Conservation (phyloP, 2,113 vertebrate species). For the Actenoides hombroni region DNA sequence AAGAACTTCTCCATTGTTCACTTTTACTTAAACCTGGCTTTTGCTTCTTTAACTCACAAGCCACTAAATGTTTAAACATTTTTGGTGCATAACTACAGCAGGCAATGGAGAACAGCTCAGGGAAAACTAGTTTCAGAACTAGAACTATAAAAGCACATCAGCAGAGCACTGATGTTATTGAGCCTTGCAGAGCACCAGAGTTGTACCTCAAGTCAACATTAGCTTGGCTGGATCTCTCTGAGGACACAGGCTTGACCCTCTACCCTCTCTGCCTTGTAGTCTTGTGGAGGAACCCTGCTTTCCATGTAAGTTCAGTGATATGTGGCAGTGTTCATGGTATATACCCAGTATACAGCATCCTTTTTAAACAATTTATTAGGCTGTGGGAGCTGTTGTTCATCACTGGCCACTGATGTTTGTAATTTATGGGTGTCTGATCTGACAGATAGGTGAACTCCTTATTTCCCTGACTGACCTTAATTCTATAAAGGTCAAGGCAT, state of each 20-base stretch:
- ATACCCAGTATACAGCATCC: background rate
- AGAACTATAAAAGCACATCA: background rate
- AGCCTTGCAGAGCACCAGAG: background rate
- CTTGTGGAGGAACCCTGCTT: background rate
- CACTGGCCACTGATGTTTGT: background rate
- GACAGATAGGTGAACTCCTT: background rate
- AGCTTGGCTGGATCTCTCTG: background rate
- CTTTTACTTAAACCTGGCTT: background rate
- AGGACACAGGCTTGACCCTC: background rate
- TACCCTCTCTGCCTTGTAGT: background rate
- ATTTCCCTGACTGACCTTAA: background rate
- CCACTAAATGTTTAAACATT: background rate
- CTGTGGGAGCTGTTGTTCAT: background rate
- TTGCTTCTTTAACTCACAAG: background rate
- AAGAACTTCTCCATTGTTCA: background rate
- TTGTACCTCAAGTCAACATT: fast-evolving
- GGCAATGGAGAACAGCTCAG: background rate
- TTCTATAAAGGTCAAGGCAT: background rate
- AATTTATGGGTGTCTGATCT: background rate
- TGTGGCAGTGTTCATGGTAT: background rate
- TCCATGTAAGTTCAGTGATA: background rate
- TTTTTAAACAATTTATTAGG: background rate
- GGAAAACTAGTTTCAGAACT: background rate
- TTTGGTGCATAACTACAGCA: background rate
- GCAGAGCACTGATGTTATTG: no score